Base-by-base conservation (phyloP, 2,113 vertebrate species). In the Brachyhypopomus gauderio region DNA sequence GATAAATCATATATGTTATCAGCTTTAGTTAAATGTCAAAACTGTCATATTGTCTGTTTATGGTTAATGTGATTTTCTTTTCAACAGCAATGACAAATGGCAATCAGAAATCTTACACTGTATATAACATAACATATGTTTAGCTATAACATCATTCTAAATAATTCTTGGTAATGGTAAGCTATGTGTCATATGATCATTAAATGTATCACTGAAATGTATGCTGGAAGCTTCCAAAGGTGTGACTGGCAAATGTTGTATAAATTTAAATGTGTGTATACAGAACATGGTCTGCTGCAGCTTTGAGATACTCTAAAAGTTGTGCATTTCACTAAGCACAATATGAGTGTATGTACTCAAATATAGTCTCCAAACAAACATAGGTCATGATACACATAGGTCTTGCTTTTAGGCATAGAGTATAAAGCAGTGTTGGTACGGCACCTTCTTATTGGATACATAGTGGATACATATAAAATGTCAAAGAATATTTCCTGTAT, bases 231-330 rank as follows among this genome's bases (percentile, higher is more conserved):
- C 19, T 48, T 55, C 23, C 20, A 52, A 67, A 77, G 52, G 41
- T 66, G 41, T 3, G 3, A 3, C 12, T 38, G n/a, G 52, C 64
- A 70, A 52, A 78, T 38, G 64, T 30, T 55, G 14, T 70, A 20
- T 70, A 58, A 70, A 70, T 78, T 70, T 25, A 34, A 38, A 78
- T 78, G 55, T 58, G 27, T 8, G 25, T 59, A 41, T 8, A 59
- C 14, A 55, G 64, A 23, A 71, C 38, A 14, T 19, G 38, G 30
- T 3, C 3, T 20, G 9, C 16, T 45, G 16, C 30, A 71, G 58
- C 20, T 16, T 34, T 78, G 19, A 19, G 27, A 8, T 27, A 23
- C 6, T 16, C 5, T 34, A 34, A 22, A 34, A 52, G 23, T 6
- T 30, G 5, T 55, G 67, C 3, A 56, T 16, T 22, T n/a, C n/a